Conservation (phyloP, 2,113 vertebrate genomes). For the Marmota monax region DNA sequence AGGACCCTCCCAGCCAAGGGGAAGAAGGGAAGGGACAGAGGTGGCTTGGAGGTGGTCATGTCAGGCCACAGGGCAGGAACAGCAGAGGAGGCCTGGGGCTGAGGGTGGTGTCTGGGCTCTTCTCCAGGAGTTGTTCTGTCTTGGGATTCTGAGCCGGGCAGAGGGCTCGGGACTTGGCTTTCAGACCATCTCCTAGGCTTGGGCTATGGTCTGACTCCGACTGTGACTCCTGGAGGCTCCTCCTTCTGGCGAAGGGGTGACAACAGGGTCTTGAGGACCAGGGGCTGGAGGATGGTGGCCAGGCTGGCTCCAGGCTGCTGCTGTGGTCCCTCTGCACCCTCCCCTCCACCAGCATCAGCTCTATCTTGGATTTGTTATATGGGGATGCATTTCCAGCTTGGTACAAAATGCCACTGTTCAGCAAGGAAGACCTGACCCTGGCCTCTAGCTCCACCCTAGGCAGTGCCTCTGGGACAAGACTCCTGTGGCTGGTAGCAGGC, state of each 20-base stretch:
- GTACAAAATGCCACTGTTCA: background rate
- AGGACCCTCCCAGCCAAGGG: background rate
- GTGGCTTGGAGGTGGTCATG: background rate
- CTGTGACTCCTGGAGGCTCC: background rate
- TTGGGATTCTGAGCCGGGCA: background rate
- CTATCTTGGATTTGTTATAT: background rate
- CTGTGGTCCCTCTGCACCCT: background rate
- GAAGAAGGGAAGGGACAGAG: no score
- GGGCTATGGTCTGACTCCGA: background rate
- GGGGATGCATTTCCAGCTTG: background rate
- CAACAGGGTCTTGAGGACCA: background rate
- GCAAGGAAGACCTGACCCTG: background rate
- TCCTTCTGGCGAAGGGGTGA: background rate
- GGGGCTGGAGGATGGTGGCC: background rate
- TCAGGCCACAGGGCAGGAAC: accelerated
- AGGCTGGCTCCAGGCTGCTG: background rate
- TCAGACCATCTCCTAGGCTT: no score
- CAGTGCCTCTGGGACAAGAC: background rate
- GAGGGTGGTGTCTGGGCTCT: background rate
- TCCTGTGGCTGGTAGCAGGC: background rate
- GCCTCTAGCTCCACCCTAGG: background rate
- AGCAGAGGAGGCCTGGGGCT: background rate
- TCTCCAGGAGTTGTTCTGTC: no score
- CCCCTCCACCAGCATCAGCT: background rate
- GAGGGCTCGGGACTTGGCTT: background rate